Percentiles rank a stretch among this genome's conserved stretches.
Evolutionary conservation across 2,888 invertebrate genomes (phyloP).

Genomic region (Prosapia bicincta): DNA sequence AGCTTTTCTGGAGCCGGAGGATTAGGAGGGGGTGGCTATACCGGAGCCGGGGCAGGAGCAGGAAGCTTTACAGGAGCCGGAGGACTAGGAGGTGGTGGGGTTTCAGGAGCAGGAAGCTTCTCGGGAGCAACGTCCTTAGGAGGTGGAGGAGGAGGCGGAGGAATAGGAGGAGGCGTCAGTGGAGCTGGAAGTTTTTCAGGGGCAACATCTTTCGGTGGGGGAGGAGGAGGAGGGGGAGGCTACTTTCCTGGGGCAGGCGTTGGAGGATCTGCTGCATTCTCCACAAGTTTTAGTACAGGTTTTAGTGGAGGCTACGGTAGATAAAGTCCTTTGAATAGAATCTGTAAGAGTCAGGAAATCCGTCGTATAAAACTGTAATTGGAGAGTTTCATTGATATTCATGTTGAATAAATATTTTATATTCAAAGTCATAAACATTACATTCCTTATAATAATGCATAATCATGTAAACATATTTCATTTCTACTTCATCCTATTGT

Average conservation of each 20-base stretch:
- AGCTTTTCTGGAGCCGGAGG: neutral
- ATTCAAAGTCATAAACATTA: no score
- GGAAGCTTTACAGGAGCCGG: neutral
- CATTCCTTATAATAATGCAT: no score
- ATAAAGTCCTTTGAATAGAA: no score
- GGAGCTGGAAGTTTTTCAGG: neutral
- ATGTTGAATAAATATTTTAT: no score
- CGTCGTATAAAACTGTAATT: no score
- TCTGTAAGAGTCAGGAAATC: no score
- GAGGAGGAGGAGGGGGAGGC: neutral
- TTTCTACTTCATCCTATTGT: no score
- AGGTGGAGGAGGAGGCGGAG: neutral
- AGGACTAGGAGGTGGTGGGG: neutral
- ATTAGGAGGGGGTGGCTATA: neutral
- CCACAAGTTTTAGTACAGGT: no score
- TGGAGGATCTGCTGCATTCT: neutral
- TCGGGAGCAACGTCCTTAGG: neutral
- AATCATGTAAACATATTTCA: no score
- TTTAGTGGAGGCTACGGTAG: no score
- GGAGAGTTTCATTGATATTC: no score
- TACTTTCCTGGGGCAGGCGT: neutral
- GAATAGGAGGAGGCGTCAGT: neutral
- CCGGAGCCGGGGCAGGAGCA: neutral
- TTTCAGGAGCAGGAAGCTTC: neutral
- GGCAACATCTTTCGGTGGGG: neutral